Evolutionary conservation across 2,797 vertebrate species (phyloP), one percentile per base, ranked within the genome.

Genomic region (Centroberyx gerrardi): DNA sequence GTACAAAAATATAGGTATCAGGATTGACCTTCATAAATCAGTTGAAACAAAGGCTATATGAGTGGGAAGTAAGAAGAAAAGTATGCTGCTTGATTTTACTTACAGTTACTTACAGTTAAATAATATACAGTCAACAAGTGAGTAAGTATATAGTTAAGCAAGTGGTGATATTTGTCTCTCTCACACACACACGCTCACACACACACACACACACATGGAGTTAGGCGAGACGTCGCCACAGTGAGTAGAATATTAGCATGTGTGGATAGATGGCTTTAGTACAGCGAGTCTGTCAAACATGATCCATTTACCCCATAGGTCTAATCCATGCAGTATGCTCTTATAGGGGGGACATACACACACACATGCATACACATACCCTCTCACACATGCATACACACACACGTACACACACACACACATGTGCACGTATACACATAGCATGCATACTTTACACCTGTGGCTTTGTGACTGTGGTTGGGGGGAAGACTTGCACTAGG

Each of bases 251-350:
- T 93, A 94, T 94, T 93, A 93, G 89, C 81, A 92, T 88, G 92
- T 93, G 92, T 92, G 87, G 93, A 94, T 86, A 67, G 93, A 94
- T 91, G 92, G 85, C 87, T 94, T 88, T 92, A 90, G 88, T 93
- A 83, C 89, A 90, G 91, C 83, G 64, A 87, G 84, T 88, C 89
- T 94, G 92, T 94, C 94, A 93, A 90, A 95, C 91, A 90, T 90
- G 90, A 91, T 91, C 88, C 88, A 88, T 94, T 94, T 91, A 91
- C 90, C 87, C 82, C 80, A 72, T 85, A 84, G 86, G 86, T 80
- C 76, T 91, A 85, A 92, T 91, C 87, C 88, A 78, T 49, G 83
- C 69, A 40, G 82, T 74, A 78, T 77, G 38, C 77, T 67, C 44
- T 58, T 56, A 72, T 42, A 68, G 52, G 14, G 33, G 38, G 18